phyloP scores from a whole-genome alignment of 2,888 invertebrate species.

The Tenthredo scrophulariae region DNA sequence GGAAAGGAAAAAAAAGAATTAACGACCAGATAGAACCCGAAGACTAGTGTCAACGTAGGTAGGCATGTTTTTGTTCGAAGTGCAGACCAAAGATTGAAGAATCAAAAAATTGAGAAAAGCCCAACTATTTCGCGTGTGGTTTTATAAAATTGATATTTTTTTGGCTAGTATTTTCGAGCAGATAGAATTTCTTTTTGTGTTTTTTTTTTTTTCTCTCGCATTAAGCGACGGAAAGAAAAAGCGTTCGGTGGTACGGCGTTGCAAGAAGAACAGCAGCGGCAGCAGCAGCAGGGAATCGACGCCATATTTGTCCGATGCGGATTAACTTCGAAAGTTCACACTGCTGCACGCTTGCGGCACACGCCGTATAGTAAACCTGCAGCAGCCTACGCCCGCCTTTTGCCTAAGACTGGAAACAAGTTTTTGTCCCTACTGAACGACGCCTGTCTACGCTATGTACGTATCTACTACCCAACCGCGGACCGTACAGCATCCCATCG shows the following conservation, averaged over 20 bases:
- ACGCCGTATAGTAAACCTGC: conserved; percentile 31
- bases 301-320: conserved; percentile 31
- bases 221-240: background rate
- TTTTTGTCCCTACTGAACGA: conserved; percentile 28
- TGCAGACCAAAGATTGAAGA: background rate
- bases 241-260: background rate
- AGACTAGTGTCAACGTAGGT: background rate
- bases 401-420: conserved; percentile 46
- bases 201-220: background rate
- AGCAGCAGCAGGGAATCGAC: conserved; percentile 8
- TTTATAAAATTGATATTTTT: background rate
- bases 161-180: background rate
- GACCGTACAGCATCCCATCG: background rate
- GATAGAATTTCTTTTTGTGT: background rate
- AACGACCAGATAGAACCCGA: background rate
- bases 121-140: background rate
- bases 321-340: conserved; percentile 35
- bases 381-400: conserved; percentile 29
- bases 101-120: background rate
- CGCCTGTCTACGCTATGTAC: background rate
- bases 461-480: background rate
- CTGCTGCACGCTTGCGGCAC: conserved; percentile 38
- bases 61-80: background rate
- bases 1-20: background rate
- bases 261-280: background rate